These are phyloP conservation scores for Sebastes iracundus DNA, from an alignment of 2,797 vertebrate species.

Conservation along the genomic window DNA sequence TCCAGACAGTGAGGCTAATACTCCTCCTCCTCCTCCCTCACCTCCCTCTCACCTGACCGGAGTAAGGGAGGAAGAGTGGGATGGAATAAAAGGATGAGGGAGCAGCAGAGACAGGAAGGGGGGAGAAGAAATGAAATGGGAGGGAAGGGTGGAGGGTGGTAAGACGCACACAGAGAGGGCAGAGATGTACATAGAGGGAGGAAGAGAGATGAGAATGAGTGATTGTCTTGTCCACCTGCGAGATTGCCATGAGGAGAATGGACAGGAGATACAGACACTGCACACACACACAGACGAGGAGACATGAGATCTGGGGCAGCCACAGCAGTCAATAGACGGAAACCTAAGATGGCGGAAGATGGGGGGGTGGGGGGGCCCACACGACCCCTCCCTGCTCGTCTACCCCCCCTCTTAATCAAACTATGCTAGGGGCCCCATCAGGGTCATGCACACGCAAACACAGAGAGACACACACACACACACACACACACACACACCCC, in stretches of 20 bases:
- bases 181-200: slow-evolving; percentile 25
- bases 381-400: slow-evolving; percentile 12
- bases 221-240: slow-evolving; percentile 59
- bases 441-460: slow-evolving; percentile 48
- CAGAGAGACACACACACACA: neutral
- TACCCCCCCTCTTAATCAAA: slow-evolving; percentile 41
- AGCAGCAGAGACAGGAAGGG: slow-evolving; percentile 16
- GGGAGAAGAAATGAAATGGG: slow-evolving; percentile 4
- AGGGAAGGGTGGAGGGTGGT: neutral
- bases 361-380: neutral
- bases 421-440: slow-evolving; percentile 46
- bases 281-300: neutral
- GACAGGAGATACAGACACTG: slow-evolving; percentile 22
- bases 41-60: slow-evolving; percentile 62
- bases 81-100: slow-evolving; percentile 36
- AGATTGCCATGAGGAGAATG: slow-evolving; percentile 30
- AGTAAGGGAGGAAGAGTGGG: slow-evolving; percentile 26
- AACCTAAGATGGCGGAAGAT: slow-evolving; percentile 65
- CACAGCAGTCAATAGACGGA: slow-evolving; percentile 44
- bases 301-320: slow-evolving; percentile 22
- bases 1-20: slow-evolving; percentile 78
- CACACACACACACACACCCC: slow-evolving; percentile 14
- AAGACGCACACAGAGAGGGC: neutral
- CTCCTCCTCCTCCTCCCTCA: slow-evolving; percentile 49
- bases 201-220: slow-evolving; percentile 42